Evolutionary conservation across 2,113 vertebrate genomes (phyloP).

Genomic region (Pleuronectes platessa): DNA sequence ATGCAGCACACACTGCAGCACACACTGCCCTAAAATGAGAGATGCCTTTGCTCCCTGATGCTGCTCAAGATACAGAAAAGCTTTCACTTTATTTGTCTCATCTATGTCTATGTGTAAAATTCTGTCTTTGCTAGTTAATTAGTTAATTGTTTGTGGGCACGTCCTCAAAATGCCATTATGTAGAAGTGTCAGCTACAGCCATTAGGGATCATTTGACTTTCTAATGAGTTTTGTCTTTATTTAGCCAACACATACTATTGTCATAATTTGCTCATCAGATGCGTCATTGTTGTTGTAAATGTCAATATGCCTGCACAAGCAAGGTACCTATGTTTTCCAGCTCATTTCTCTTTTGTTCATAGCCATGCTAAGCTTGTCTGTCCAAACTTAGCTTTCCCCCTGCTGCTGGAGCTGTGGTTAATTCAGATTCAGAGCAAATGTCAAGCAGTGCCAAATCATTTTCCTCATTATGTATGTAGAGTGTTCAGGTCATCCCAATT

Average conservation of each 20-base stretch:
- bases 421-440: conserved; percentile 33
- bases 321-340: conserved; percentile 10
- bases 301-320: conserved; percentile 17
- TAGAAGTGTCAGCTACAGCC: conserved; percentile 37
- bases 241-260: conserved; percentile 3
- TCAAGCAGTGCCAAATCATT: conserved; percentile 2
- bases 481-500: not conserved
- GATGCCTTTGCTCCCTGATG: conserved; percentile 8
- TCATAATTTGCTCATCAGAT: conserved; percentile 20
- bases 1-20: conserved; percentile 12
- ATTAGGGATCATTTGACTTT: conserved; percentile 45
- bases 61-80: conserved; percentile 9
- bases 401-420: conserved; percentile 9
- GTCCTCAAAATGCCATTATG: conserved; percentile 14
- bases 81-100: conserved; percentile 18
- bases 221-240: conserved; percentile 31
- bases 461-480: not conserved
- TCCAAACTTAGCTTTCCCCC: not conserved
- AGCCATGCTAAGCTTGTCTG: not conserved
- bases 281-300: conserved; percentile 49
- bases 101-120: not conserved
- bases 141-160: not conserved
- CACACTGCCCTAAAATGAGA: conserved; percentile 1
- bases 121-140: conserved; percentile 4
- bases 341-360: conserved; percentile 23